phyloP scores from a whole-genome alignment of 2,888 invertebrate species.

The Miltochrista miniata region DNA sequence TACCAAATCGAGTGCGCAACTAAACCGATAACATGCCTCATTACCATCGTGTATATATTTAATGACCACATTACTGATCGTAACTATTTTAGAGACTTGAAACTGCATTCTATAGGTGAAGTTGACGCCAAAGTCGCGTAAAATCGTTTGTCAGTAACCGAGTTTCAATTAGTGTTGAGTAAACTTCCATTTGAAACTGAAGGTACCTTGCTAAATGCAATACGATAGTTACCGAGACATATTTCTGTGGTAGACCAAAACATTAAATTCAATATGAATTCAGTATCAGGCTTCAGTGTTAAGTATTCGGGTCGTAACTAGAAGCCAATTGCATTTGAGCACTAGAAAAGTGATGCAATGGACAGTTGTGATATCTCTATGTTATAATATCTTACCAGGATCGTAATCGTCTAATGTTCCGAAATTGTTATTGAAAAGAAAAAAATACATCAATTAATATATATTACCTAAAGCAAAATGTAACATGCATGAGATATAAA shows the following conservation, averaged over 20 bases:
- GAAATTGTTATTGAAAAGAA: conserved; percentile 78
- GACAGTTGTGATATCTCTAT: conserved; percentile 49
- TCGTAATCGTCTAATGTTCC: conserved; percentile 78
- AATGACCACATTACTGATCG: conserved; percentile 11
- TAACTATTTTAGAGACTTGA: conserved; percentile 18
- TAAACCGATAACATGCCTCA: conserved; percentile 60
- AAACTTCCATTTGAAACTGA: conserved; percentile 4
- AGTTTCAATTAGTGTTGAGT: conserved; percentile 12
- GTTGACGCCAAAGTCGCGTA: conserved; percentile 1
- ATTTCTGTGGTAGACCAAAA: background rate
- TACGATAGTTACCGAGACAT: background rate
- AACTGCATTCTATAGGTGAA: conserved; percentile 27
- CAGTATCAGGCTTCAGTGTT: conserved; percentile 47
- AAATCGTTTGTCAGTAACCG: conserved; percentile 12
- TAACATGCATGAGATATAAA: conserved; percentile 11
- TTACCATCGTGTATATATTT: conserved; percentile 53
- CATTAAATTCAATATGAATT: conserved; percentile 38
- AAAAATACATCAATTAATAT: conserved; percentile 71
- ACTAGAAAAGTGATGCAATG: conserved; percentile 40
- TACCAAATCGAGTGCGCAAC: conserved; percentile 59
- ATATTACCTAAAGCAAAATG: conserved; percentile 29
- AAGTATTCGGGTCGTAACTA: conserved; percentile 27
- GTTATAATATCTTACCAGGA: conserved; percentile 72
- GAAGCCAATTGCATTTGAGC: conserved; percentile 41
- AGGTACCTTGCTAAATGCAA: conserved; percentile 19